Conservation (phyloP, 2,888 invertebrate genomes). For the Mythimna loreyi region DNA sequence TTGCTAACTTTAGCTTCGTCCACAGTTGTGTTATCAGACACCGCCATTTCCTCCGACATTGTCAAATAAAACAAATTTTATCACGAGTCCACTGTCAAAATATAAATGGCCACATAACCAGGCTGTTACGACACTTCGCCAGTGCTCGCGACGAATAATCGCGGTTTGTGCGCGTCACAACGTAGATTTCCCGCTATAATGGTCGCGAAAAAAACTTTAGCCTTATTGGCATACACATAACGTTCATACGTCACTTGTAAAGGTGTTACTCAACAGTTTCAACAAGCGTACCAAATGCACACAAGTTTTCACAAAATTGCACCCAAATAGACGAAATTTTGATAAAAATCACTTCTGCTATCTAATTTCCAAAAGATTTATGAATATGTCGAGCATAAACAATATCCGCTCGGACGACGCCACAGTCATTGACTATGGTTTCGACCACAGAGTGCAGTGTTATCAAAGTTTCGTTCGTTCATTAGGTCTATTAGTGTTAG, state of each 20-base stretch:
- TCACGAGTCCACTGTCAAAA: conserved; percentile 81
- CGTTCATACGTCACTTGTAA: conserved; percentile 61
- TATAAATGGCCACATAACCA: conserved; percentile 85
- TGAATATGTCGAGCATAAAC: conserved; percentile 88
- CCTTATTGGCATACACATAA: conserved; percentile 67
- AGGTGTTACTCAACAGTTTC: conserved; percentile 30
- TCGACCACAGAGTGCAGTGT: conserved; percentile 2
- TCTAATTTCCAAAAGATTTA: conserved; percentile 75
- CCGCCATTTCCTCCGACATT: conserved; percentile 90
- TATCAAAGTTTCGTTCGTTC: conserved; percentile 19
- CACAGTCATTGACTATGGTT: conserved; percentile 76
- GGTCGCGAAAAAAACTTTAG: conserved; percentile 75
- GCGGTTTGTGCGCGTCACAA: conserved; percentile 86
- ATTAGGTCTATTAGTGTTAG: conserved; percentile 5
- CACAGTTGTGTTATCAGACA: conserved; percentile 83
- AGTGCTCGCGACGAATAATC: conserved; percentile 79
- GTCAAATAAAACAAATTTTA: conserved; percentile 83
- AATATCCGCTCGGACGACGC: conserved; percentile 86
- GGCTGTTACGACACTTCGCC: conserved; percentile 80
- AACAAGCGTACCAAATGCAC: conserved; percentile 26
- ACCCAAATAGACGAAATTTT: conserved; percentile 62
- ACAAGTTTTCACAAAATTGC: conserved; percentile 45
- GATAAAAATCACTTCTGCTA: conserved; percentile 74
- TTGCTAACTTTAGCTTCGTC: conserved; percentile 78
- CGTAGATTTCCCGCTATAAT: conserved; percentile 89